Conservation (phyloP, 2,797 vertebrate species). For the Tarsius wallacei region DNA sequence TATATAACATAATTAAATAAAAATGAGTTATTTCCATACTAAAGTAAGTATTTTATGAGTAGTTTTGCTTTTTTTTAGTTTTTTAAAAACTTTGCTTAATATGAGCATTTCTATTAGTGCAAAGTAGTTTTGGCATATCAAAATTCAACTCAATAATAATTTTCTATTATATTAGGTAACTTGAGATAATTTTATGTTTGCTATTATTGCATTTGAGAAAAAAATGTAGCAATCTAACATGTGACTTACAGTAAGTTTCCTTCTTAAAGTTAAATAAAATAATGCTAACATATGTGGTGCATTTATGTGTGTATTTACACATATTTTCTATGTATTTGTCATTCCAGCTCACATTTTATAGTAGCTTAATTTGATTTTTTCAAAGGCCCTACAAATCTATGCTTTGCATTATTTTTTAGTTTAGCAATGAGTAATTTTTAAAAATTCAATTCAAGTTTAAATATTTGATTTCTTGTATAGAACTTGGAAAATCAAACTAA, state of each 20-base stretch:
- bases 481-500: background rate
- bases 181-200: background rate
- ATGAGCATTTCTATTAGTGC: too few species aligned
- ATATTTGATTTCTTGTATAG: background rate
- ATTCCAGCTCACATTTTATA: background rate
- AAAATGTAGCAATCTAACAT: background rate
- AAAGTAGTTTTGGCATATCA: too few species aligned
- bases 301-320: background rate
- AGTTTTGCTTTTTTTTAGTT: background rate
- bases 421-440: background rate
- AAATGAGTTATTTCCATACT: background rate
- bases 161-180: too few species aligned
- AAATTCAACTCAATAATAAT: too few species aligned
- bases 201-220: background rate
- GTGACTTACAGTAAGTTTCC: background rate
- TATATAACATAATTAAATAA: background rate
- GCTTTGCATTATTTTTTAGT: background rate
- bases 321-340: background rate
- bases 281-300: background rate
- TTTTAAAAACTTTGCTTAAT: too few species aligned
- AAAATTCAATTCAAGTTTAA: background rate
- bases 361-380: background rate
- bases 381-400: background rate
- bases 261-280: background rate
- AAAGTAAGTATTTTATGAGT: background rate